Base-by-base conservation (phyloP, 2,888 invertebrate genomes). In the Gymnoscelis rufifasciata region DNA sequence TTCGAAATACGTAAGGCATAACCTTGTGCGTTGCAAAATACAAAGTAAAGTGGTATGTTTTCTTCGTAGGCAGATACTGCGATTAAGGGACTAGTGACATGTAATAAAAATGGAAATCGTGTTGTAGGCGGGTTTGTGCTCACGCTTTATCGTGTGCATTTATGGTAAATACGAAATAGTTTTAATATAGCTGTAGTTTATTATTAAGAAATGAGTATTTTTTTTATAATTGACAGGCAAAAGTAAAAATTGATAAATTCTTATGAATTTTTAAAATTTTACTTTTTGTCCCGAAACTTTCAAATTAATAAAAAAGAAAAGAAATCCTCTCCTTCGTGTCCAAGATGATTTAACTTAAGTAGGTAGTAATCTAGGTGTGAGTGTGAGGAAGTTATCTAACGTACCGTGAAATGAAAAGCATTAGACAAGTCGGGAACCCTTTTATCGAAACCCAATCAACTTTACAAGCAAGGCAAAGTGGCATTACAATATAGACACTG, bases 91-190 rank as follows among this genome's bases (percentile, higher is more conserved):
- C 55, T 59, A 52, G 51, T 57, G 46, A 54, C 59, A 56, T 56
- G 70, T 64, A 71, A 74, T 77, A 75, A 73, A 78, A 71, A 74
- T 71, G 68, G 60, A 67, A 75, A 75, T 70, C 49, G 49, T 60
- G 50, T 51, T 54, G 65, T 67, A 63, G 60, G 65, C 61, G 62
- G 62, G 64, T 59, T 62, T 44, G 48, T 46, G 33, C 46, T 51
- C 53, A 47, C 44, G 51, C 40, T 51, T 47, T 54, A 47, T 48
- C 51, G 40, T 49, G 49, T 57, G 46, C 53, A 52, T 19, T 19
- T 36, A 49, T 43, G 45, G 35, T n/a, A 14, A 33, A 13, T 33
- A 14, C n/a, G n/a, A 15, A n/a, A 33, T 33, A 33, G n/a, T 15
- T 14, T 33, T 15, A 15, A 8, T 8, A 3, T 15, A 14, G 31